Conservation (phyloP, 2,888 invertebrate species). For the Limenitis camilla region DNA sequence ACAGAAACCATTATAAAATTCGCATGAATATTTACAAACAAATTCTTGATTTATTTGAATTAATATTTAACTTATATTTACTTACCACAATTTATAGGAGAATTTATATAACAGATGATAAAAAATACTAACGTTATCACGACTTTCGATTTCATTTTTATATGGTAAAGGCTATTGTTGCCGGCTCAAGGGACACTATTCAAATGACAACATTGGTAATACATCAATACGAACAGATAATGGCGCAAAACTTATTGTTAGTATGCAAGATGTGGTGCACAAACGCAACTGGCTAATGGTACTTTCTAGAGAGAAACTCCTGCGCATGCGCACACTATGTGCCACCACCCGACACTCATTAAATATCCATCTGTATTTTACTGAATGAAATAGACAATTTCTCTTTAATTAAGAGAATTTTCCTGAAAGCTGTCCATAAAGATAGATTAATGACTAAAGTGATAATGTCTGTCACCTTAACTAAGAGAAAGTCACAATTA, state of each 20-base stretch:
- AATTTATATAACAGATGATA: conserved; percentile 36
- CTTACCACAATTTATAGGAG: conserved; percentile 45
- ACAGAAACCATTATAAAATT: too few relatives aligned
- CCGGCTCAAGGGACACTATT: conserved; percentile 61
- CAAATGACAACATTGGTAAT: conserved; percentile 54
- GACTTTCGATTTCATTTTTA: conserved; percentile 51
- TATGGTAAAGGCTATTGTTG: conserved; percentile 35
- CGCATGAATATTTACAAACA: too few relatives aligned
- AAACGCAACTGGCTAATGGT: conserved; percentile 59
- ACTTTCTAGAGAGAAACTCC: conserved; percentile 74
- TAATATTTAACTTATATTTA: conserved; percentile 2
- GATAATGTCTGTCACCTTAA: background rate
- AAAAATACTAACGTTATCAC: conserved; percentile 34
- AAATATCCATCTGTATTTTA: conserved; percentile 39
- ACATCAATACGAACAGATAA: conserved; percentile 50
- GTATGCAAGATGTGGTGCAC: conserved; percentile 65
- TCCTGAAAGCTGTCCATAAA: conserved; percentile 11
- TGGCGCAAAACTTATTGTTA: conserved; percentile 52
- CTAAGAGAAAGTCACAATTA: too few relatives aligned
- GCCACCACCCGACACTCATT: conserved; percentile 42
- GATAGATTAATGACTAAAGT: conserved; percentile 17
- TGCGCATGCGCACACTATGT: conserved; percentile 39
- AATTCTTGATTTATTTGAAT: background rate
- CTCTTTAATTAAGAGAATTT: conserved; percentile 20
- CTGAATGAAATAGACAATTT: conserved; percentile 35